Evolutionary conservation across 1,140 invertebrate species (phyloP).

Genomic region (Bacillus rossius): DNA sequence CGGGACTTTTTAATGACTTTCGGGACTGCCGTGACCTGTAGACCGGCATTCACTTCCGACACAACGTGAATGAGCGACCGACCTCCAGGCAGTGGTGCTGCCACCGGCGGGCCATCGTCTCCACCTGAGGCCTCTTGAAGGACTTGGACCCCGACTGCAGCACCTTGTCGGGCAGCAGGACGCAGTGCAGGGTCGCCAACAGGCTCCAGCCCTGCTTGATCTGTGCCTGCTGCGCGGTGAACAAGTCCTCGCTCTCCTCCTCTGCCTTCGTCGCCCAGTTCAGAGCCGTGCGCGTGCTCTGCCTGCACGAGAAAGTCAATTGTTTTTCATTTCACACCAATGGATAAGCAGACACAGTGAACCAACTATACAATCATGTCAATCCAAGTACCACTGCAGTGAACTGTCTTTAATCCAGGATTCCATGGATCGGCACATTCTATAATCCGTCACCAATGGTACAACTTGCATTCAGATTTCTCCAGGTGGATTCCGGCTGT

Average conservation of each 20-base stretch:
- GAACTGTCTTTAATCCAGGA: not conserved
- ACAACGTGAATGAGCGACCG: no score
- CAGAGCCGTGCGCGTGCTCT: slow-evolving; percentile 21
- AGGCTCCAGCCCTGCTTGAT: slow-evolving; percentile 97
- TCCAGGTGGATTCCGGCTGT: no score
- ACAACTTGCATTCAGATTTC: no score
- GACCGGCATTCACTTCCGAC: no score
- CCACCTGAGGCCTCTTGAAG: slow-evolving; percentile 91
- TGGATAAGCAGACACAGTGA: not conserved
- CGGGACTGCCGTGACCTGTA: no score
- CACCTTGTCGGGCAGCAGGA: slow-evolving; percentile 89
- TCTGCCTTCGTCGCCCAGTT: slow-evolving; percentile 47
- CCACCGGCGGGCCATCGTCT: slow-evolving; percentile 96
- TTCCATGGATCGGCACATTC: no score
- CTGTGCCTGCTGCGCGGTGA: slow-evolving; percentile 79
- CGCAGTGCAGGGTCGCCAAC: slow-evolving; percentile 92
- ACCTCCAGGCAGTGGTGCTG: slow-evolving; percentile 98
- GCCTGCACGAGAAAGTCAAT: slow-evolving; percentile 17
- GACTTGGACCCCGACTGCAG: slow-evolving; percentile 59
- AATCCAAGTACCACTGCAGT: not conserved
- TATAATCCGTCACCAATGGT: no score
- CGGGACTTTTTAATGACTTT: no score
- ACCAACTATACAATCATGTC: not conserved
- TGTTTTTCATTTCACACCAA: slow-evolving; percentile 7
- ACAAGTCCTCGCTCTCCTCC: slow-evolving; percentile 72